A percentile compares a stretch with the other conserved stretches of the same genome.
These are phyloP conservation scores for Tholera decimalis DNA, from an alignment of 2,888 invertebrate genomes.

Conservation along the genomic window DNA sequence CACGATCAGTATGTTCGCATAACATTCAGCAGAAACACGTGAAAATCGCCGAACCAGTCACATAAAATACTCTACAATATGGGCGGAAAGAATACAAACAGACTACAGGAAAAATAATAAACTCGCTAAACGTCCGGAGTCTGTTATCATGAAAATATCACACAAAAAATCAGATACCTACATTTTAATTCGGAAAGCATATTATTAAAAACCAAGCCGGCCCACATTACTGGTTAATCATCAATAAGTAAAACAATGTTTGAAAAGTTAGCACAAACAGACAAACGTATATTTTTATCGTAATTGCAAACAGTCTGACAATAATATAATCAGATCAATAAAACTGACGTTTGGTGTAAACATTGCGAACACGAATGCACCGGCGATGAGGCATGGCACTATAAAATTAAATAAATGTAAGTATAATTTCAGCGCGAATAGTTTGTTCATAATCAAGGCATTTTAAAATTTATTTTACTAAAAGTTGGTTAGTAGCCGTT, in stretches of 20 bases:
- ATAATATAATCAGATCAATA: slow-evolving; percentile 67
- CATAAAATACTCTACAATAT: slow-evolving; percentile 49
- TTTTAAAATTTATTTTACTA: too few species aligned
- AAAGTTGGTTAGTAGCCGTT: too few species aligned
- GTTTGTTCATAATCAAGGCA: neutral
- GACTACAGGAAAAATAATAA: slow-evolving; percentile 34
- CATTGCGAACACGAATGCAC: slow-evolving; percentile 47
- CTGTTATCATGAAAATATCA: slow-evolving; percentile 52
- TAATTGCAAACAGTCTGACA: slow-evolving; percentile 67
- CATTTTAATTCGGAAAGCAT: slow-evolving; percentile 27
- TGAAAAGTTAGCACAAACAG: slow-evolving; percentile 58
- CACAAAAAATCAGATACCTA: slow-evolving; percentile 16
- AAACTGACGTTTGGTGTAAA: slow-evolving; percentile 55
- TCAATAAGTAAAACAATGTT: slow-evolving; percentile 63
- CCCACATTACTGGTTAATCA: slow-evolving; percentile 38
- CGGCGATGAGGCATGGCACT: slow-evolving; percentile 5
- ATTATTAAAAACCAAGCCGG: slow-evolving; percentile 34
- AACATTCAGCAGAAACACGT: neutral
- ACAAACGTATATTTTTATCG: slow-evolving; percentile 58
- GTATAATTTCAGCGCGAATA: neutral
- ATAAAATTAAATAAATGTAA: too few species aligned
- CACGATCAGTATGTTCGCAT: neutral
- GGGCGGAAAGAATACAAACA: slow-evolving; percentile 29
- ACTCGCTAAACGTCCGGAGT: slow-evolving; percentile 26
- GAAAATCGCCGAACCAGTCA: slow-evolving; percentile 7